Conservation (phyloP, 2,888 invertebrate genomes). For the Nephrotoma appendiculata region DNA sequence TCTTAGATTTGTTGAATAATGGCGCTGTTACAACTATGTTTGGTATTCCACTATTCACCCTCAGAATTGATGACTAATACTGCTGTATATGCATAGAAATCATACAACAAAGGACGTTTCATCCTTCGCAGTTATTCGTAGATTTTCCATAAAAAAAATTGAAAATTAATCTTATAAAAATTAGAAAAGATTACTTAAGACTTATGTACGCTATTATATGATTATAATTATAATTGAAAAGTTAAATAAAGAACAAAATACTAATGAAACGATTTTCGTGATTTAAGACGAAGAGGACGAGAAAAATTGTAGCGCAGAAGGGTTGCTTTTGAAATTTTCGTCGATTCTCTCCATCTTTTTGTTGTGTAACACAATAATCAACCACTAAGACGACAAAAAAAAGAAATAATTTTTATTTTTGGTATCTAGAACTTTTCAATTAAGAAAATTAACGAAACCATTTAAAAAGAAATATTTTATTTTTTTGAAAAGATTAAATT, state of each 20-base stretch:
- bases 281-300: neutral
- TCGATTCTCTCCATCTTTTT: neutral
- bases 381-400: neutral
- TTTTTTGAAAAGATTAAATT: neutral
- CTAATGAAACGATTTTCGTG: neutral
- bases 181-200: conserved; percentile 2
- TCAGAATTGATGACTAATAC: too few species aligned
- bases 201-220: conserved; percentile 3
- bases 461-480: neutral
- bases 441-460: conserved; percentile 3
- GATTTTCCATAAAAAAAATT: neutral
- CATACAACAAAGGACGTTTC: neutral
- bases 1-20: too few species aligned
- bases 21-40: too few species aligned
- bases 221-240: conserved; percentile 4
- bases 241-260: neutral
- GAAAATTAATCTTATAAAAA: conserved; percentile 4
- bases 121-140: neutral
- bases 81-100: too few species aligned
- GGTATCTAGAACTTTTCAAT: neutral
- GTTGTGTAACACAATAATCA: neutral
- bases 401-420: neutral
- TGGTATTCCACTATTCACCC: too few species aligned
- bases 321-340: neutral
- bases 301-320: neutral